phyloP scores from a whole-genome alignment of 2,113 vertebrate genomes.

The Myiagra hebetior region DNA sequence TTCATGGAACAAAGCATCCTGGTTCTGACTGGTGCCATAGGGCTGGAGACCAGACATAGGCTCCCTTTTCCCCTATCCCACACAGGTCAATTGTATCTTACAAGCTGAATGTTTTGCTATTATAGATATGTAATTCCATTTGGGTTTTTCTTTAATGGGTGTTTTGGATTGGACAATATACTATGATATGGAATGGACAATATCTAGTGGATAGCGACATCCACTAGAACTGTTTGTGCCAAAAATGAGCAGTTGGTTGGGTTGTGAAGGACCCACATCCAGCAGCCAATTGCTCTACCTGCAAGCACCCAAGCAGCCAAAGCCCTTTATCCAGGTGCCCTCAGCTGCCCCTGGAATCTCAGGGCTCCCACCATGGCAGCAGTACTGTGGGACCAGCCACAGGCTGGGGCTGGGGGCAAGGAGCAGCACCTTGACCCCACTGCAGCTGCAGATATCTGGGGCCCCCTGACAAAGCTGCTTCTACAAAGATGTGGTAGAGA shows the following conservation, averaged over 20 bases:
- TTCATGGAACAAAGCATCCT: not conserved
- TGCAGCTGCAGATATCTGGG: not conserved
- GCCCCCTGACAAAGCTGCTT: not conserved
- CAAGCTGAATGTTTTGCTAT: not conserved
- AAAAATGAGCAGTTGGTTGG: not conserved
- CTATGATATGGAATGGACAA: too few relatives aligned
- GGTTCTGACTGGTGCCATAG: not conserved
- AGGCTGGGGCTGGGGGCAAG: not conserved
- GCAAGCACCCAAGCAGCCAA: not conserved
- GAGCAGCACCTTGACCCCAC: not conserved
- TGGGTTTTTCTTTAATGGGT: not conserved
- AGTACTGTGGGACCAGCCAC: rapidly evolving
- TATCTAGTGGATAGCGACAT: not conserved
- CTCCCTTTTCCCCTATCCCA: not conserved
- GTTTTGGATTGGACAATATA: not conserved
- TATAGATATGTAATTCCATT: rapidly evolving
- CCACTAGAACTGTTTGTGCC: not conserved
- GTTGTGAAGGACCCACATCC: not conserved
- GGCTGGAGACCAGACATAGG: rapidly evolving
- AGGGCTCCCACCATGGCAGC: rapidly evolving
- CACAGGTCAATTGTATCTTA: not conserved
- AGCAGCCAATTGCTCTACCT: not conserved
- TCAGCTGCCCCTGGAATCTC: rapidly evolving
- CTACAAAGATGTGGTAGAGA: not conserved
- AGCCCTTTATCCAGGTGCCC: not conserved